Evolutionary conservation across 2,113 vertebrate genomes (phyloP).

Genomic region (Myotis brandtii): DNA sequence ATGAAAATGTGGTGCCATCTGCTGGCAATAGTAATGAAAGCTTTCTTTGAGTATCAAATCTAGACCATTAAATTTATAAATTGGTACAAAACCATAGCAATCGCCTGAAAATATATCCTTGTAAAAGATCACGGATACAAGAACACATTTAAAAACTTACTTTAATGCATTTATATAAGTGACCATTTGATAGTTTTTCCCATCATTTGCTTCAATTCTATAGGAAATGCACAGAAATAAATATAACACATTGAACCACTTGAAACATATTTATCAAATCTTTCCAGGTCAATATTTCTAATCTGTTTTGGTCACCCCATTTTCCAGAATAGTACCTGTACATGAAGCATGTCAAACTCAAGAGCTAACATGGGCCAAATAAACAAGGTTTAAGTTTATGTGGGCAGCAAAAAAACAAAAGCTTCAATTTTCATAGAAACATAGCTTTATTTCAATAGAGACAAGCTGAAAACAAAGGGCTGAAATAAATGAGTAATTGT

Average conservation of each 20-base stretch:
- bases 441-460: too few species aligned
- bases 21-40: slow-evolving; percentile 3
- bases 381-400: too few species aligned
- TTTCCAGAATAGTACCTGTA: neutral
- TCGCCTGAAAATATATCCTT: neutral
- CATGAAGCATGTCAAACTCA: too few species aligned
- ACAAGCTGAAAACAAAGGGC: too few species aligned
- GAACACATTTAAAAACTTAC: neutral
- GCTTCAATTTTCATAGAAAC: too few species aligned
- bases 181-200: neutral
- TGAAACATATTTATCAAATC: neutral
- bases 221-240: neutral
- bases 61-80: neutral
- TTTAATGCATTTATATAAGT: neutral
- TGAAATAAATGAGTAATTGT: too few species aligned
- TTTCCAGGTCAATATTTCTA: neutral
- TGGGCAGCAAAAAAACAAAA: too few species aligned
- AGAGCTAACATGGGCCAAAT: too few species aligned
- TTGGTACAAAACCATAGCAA: neutral
- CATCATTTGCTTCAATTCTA: neutral
- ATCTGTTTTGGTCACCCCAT: neutral
- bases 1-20: neutral
- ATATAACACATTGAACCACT: neutral
- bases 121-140: neutral
- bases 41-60: neutral